Evolutionary conservation across 2,113 vertebrate genomes (phyloP).

Genomic region (Pomatorhinus ruficollis): DNA sequence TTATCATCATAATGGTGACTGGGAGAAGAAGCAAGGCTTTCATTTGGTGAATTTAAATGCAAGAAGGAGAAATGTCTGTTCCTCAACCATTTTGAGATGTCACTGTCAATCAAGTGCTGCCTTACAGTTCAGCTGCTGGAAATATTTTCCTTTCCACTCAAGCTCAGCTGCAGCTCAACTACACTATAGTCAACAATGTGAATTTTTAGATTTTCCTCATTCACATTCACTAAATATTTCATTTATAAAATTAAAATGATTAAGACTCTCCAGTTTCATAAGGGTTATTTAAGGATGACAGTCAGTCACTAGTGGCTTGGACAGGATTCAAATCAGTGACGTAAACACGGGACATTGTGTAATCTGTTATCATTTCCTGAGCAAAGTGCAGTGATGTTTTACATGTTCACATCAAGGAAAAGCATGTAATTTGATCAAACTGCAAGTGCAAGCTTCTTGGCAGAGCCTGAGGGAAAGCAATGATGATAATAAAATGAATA

Average conservation of each 20-base stretch:
- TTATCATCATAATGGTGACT: background rate
- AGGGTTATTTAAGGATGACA: conserved; percentile 1
- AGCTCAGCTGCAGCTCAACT: background rate
- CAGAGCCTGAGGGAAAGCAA: conserved; percentile 18
- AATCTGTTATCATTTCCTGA: background rate
- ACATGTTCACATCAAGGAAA: conserved; percentile 39
- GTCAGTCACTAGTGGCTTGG: background rate
- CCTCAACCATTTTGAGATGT: background rate
- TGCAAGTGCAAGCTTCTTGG: conserved; percentile 35
- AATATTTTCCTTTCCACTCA: background rate
- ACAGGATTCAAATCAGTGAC: conserved; percentile 13
- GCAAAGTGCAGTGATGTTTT: conserved; percentile 20
- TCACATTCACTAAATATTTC: background rate
- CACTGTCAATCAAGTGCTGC: background rate
- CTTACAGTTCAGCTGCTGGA: background rate
- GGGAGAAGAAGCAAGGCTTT: background rate
- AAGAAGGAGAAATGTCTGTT: background rate
- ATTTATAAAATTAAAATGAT: background rate
- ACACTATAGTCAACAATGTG: background rate
- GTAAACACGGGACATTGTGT: background rate
- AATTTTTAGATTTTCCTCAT: conserved; percentile 2
- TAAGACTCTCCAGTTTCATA: background rate
- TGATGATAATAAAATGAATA: conserved; percentile 9
- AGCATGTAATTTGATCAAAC: conserved; percentile 53
- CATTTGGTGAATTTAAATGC: background rate